Evolutionary conservation across 2,888 invertebrate species (phyloP).

Genomic region (Iselma pallidipennis): DNA sequence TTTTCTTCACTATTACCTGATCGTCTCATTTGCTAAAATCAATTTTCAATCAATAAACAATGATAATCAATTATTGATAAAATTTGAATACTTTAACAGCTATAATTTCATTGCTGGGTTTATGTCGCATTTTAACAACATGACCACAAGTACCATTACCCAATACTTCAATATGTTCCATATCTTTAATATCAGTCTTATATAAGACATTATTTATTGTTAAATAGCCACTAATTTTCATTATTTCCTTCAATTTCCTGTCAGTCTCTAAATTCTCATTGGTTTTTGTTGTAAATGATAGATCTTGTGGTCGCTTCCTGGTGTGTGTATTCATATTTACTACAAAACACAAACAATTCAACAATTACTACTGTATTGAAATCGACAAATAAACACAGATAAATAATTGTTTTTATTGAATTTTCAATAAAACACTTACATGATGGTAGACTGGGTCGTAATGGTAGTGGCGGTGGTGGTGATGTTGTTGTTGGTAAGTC

Average conservation of each 20-base stretch:
- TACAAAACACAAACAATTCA: neutral
- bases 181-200: constrained; percentile 79
- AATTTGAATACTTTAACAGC: constrained; percentile 83
- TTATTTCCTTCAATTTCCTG: constrained; percentile 86
- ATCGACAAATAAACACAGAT: neutral
- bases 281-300: constrained; percentile 65
- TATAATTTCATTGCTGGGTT: constrained; percentile 80
- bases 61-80: neutral
- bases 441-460: constrained; percentile 35
- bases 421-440: constrained; percentile 28
- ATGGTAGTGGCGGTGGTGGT: constrained; percentile 30
- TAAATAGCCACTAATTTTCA: constrained; percentile 89
- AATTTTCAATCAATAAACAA: constrained; percentile 11
- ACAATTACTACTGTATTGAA: too few relatives aligned
- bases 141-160: constrained; percentile 97
- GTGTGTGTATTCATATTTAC: constrained; percentile 1
- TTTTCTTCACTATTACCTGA: constrained; percentile 97
- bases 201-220: constrained; percentile 80
- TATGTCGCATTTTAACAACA: constrained; percentile 95
- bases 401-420: constrained; percentile 4
- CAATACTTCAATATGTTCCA: constrained; percentile 84
- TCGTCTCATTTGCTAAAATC: constrained; percentile 87
- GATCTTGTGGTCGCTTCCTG: constrained; percentile 60
- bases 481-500: constrained; percentile 24
- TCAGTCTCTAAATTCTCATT: constrained; percentile 70